Conservation (phyloP, 2,113 vertebrate species). For the Labeo catla region DNA sequence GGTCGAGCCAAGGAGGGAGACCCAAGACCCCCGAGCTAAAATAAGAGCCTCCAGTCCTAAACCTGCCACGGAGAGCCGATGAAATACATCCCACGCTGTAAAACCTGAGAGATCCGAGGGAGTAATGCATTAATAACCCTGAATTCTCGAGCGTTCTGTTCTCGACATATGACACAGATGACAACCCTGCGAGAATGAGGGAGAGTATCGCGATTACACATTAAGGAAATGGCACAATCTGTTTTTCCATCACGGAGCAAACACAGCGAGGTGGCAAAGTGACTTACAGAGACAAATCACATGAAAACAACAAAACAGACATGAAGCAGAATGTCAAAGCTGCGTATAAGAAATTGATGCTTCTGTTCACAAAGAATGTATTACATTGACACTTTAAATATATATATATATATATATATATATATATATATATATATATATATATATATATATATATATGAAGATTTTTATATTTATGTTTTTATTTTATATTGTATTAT, state of each 20-base stretch:
- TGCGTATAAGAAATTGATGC: background rate
- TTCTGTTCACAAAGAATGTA: background rate
- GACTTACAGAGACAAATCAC: background rate
- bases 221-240: background rate
- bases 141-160: background rate
- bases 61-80: constrained; percentile 23
- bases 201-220: background rate
- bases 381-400: background rate
- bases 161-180: background rate
- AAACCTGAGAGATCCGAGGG: constrained; percentile 28
- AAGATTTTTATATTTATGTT: too few relatives aligned
- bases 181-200: background rate
- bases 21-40: constrained; percentile 20
- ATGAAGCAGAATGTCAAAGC: background rate
- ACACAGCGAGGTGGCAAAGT: background rate
- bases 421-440: too few relatives aligned
- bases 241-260: background rate
- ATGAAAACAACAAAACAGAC: background rate
- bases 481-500: too few relatives aligned
- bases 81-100: constrained; percentile 36
- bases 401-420: too few relatives aligned
- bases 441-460: too few relatives aligned
- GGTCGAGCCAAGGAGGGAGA: constrained; percentile 22
- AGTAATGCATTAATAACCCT: constrained; percentile 27
- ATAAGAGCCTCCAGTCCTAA: constrained; percentile 35